Percentiles rank a stretch among this genome's conserved stretches.
These are phyloP conservation scores for Drosophila meridionalis DNA, from an alignment of 2,888 invertebrate genomes.

Conservation along the genomic window DNA sequence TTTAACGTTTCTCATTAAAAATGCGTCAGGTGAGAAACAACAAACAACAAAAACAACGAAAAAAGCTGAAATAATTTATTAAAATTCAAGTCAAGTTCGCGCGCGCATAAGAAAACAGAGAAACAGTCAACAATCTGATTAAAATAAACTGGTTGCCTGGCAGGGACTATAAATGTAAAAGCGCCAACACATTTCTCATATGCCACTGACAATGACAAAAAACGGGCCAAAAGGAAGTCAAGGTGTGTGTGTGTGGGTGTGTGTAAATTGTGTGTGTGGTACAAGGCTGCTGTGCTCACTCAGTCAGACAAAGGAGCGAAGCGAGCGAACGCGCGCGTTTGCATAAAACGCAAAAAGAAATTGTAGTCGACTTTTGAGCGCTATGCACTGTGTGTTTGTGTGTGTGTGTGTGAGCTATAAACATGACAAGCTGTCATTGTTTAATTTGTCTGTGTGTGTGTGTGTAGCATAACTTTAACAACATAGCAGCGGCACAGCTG, in stretches of 20 bases:
- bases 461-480: not conserved
- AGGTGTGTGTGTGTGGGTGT: constrained; percentile 14
- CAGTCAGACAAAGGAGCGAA: constrained; percentile 30
- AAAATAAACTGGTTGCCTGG: constrained; percentile 40
- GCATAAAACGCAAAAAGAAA: constrained; percentile 35
- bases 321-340: constrained; percentile 25
- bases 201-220: constrained; percentile 44
- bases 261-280: constrained; percentile 14
- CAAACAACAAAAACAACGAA: not conserved
- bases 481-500: not conserved
- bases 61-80: constrained; percentile 61
- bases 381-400: not conserved
- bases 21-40: constrained; percentile 49
- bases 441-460: constrained; percentile 43
- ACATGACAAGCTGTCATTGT: constrained; percentile 75
- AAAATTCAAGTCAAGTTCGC: constrained; percentile 57
- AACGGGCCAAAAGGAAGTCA: constrained; percentile 11
- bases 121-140: constrained; percentile 51
- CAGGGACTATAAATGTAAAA: constrained; percentile 57
- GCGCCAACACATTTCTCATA: constrained; percentile 67
- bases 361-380: constrained; percentile 38
- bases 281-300: constrained; percentile 42
- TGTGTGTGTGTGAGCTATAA: constrained; percentile 41
- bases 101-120: constrained; percentile 6
- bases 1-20: constrained; percentile 72